Evolutionary conservation across 2,113 vertebrate genomes (phyloP).

Genomic region (Eira barbara): DNA sequence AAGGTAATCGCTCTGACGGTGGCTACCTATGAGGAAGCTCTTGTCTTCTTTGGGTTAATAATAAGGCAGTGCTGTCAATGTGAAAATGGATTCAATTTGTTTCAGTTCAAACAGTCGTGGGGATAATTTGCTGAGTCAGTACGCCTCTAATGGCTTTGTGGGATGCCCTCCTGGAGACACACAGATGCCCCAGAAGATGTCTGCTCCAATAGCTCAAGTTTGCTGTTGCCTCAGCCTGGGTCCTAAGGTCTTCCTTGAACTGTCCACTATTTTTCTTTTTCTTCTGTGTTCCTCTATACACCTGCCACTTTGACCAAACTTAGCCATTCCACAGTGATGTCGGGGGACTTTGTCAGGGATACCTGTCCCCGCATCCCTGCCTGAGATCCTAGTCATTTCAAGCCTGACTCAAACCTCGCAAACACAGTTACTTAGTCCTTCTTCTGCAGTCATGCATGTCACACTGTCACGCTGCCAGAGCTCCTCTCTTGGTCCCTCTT

Average conservation of each 20-base stretch:
- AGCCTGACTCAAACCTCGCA: background rate
- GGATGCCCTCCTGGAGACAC: background rate
- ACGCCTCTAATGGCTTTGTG: background rate
- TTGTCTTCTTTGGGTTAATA: background rate
- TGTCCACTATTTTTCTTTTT: background rate
- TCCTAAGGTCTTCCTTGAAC: background rate
- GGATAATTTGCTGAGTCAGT: background rate
- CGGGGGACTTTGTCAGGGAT: background rate
- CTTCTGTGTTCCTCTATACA: background rate
- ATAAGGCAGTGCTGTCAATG: background rate
- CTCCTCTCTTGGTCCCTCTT: background rate
- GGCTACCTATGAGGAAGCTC: conserved; percentile 34
- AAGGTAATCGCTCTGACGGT: conserved; percentile 38
- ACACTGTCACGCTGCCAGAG: background rate
- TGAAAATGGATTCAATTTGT: background rate
- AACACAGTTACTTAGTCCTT: background rate
- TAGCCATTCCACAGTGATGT: background rate
- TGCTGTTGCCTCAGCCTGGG: background rate
- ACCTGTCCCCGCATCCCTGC: background rate
- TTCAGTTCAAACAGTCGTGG: background rate
- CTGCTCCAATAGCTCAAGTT: background rate
- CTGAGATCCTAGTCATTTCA: background rate
- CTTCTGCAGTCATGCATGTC: background rate
- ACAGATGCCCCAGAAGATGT: background rate
- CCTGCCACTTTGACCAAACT: background rate